Base-by-base conservation (phyloP, 2,888 invertebrate genomes). In the Hirtodrosophila trivittata region DNA sequence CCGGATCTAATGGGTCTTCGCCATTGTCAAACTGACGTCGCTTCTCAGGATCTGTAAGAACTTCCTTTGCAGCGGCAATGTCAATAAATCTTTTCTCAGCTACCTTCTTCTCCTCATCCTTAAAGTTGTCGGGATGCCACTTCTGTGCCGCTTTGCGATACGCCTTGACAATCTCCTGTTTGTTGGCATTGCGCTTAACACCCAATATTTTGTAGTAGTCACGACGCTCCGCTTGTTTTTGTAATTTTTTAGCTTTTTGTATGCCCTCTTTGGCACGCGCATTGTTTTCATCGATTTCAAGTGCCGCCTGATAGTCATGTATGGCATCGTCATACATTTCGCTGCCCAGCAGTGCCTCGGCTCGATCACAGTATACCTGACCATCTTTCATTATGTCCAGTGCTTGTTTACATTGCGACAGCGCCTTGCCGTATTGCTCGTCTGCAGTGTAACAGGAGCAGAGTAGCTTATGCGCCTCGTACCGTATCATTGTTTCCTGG, bases 41-140 rank as follows among this genome's bases (percentile, higher is more conserved):
- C 92, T 98, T 99, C 89, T 99, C 98, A 68, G 95, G 93, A 92
- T 96, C 95, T 35, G 96, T 95, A 26, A 96, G 91, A 13, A 95
- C 94, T 93, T 99, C 99, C 91, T 99, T 99, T 50, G 99, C 99
- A 33, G 98, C 97, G 1, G 99, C 99, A 86, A 99, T 95, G 90
- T 99, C 99, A 68, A 99, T 98, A 90, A 99, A 99, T 92, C 96
- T 98, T 91, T 98, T 98, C 91, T 99, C 97, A 0, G 99, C 99
- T 46, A 94, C 92, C 89, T 97, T 96, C 92, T 98, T 98, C 89
- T 97, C 97, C 66, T 96, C 95, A 8, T 94, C 95, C 45, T 93
- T 93, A 91, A 95, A 98, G 91, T 96, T 97, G 91, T 99, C 99
- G 0, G 99, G 99, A 92, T 99, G 99, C 98, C 99, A 99, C 91